Evolutionary conservation across 2,888 invertebrate genomes (phyloP).

Genomic region (Villa cingulata): DNA sequence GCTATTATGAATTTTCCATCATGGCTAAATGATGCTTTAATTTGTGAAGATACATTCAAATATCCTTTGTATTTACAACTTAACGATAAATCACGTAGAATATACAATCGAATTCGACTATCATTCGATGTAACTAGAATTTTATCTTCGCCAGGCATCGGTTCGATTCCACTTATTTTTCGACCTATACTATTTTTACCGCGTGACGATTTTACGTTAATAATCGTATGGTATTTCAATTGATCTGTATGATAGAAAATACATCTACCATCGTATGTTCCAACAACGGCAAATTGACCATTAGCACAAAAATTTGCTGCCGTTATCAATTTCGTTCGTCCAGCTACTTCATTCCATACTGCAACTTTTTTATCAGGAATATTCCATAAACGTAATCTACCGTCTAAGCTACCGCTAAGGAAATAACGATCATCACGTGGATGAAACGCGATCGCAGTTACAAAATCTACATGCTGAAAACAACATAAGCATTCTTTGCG

Average conservation of each 20-base stretch:
- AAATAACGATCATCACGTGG: constrained; percentile 84
- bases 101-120: constrained; percentile 89
- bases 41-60: constrained; percentile 90
- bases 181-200: constrained; percentile 89
- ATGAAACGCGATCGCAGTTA: constrained; percentile 97
- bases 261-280: constrained; percentile 95
- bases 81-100: constrained; percentile 82
- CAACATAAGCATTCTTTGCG: constrained; percentile 94
- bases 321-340: constrained; percentile 87
- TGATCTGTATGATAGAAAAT: constrained; percentile 98
- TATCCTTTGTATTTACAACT: constrained; percentile 93
- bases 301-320: constrained; percentile 96
- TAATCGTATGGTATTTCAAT: constrained; percentile 94
- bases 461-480: constrained; percentile 98
- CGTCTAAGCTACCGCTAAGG: constrained; percentile 92
- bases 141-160: constrained; percentile 90
- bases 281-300: constrained; percentile 95
- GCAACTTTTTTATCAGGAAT: constrained; percentile 99
- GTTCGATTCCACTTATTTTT: constrained; percentile 95
- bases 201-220: constrained; percentile 89
- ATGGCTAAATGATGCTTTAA: constrained; percentile 93
- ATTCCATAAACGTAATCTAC: constrained; percentile 97
- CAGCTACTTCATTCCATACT: constrained; percentile 93
- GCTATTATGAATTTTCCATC: constrained; percentile 95
- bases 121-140: constrained; percentile 96